Evolutionary conservation across 1,140 invertebrate genomes (phyloP).

Genomic region (Dreissena rostriformis): DNA sequence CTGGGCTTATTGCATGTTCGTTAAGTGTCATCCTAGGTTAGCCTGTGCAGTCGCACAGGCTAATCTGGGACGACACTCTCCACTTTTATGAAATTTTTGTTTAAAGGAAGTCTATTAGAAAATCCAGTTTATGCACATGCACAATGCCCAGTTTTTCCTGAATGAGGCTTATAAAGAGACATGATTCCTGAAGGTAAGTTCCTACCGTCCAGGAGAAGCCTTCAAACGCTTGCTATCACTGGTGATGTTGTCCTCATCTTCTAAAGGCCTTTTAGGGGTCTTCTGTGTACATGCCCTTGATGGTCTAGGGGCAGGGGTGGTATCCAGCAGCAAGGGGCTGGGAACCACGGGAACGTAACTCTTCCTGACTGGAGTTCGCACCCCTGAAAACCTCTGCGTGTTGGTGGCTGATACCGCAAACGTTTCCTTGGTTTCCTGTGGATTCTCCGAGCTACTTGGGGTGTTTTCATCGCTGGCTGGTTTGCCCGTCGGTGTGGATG

Average conservation of each 20-base stretch:
- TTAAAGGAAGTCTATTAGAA: no score
- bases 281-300: constrained; percentile 35
- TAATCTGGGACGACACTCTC: no score
- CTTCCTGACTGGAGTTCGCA: constrained; percentile 53
- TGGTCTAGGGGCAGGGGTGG: constrained; percentile 61
- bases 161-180: no score
- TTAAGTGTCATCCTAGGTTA: no score
- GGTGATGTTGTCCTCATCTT: constrained; percentile 19
- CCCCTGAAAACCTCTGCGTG: background rate
- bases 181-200: no score
- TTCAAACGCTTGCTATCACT: constrained; percentile 20
- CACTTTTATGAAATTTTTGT: no score
- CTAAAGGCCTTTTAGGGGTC: constrained; percentile 17
- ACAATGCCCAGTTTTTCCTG: no score
- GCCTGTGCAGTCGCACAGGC: no score
- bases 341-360: constrained; percentile 72
- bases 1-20: no score
- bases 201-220: constrained; percentile 16
- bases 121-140: no score
- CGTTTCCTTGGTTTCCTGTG: background rate
- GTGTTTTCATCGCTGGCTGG: constrained; percentile 29
- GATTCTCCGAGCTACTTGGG: background rate
- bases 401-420: background rate
- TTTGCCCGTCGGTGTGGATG: no score
- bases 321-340: constrained; percentile 72